Percentiles rank a stretch among this genome's conserved stretches.
phyloP scores from a whole-genome alignment of 2,888 invertebrate genomes.

The Melieria picta region DNA sequence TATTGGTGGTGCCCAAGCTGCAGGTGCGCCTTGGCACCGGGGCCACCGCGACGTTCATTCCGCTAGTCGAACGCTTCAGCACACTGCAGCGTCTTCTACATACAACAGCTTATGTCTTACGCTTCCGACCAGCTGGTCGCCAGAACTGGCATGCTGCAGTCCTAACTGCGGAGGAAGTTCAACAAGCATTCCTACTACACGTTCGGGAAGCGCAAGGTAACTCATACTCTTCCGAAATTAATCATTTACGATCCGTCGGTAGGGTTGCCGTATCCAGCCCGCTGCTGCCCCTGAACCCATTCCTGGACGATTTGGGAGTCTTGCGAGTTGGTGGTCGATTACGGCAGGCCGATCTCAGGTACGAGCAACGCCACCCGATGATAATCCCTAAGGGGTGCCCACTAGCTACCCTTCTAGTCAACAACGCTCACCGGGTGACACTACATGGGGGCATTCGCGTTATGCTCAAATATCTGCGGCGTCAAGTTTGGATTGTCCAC shows the following conservation, averaged over 20 bases:
- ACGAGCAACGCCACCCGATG: background rate
- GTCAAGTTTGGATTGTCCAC: background rate
- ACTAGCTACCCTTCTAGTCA: background rate
- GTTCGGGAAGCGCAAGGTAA: constrained; percentile 1
- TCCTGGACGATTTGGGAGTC: background rate
- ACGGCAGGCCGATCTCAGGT: background rate
- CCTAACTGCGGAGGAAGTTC: background rate
- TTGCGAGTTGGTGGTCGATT: constrained; percentile 9
- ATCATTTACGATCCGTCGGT: background rate
- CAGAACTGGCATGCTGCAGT: background rate
- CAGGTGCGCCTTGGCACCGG: background rate
- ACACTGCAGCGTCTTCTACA: too few relatives aligned
- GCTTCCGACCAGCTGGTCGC: background rate
- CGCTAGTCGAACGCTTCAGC: too few relatives aligned
- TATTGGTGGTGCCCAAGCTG: background rate
- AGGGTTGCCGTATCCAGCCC: background rate
- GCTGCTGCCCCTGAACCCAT: background rate
- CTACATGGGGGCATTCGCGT: background rate
- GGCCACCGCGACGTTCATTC: background rate
- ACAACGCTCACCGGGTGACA: background rate
- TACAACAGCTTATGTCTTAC: too few relatives aligned
- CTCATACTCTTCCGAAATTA: constrained; percentile 2
- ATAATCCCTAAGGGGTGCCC: background rate
- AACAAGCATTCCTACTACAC: background rate
- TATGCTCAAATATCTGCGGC: background rate